Percentiles rank a stretch among this genome's conserved stretches.
Evolutionary conservation across 1,140 invertebrate species (phyloP).

Genomic region (Triops cancriformis): DNA sequence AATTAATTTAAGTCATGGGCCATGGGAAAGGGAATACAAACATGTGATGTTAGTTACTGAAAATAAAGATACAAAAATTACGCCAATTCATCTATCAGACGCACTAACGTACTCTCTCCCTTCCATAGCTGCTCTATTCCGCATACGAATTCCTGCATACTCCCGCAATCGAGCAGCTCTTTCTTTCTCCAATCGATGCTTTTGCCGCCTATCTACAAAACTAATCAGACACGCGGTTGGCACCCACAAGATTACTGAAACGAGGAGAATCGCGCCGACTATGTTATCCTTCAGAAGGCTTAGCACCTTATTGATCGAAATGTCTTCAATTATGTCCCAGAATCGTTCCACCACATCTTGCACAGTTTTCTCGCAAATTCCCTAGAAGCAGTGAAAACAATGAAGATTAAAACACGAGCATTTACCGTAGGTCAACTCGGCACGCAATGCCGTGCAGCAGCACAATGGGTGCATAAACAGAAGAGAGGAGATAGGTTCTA

Average conservation of each 20-base stretch:
- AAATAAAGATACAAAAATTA: not conserved
- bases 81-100: not conserved
- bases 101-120: not conserved
- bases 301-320: slow-evolving; percentile 86
- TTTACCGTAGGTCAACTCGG: no score
- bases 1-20: not conserved
- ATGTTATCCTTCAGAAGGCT: slow-evolving; percentile 79
- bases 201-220: slow-evolving; percentile 34
- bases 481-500: no score
- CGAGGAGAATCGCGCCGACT: slow-evolving; percentile 77
- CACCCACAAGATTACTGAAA: slow-evolving; percentile 85
- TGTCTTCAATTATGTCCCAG: slow-evolving; percentile 94
- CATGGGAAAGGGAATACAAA: not conserved
- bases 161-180: not conserved
- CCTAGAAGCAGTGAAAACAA: slow-evolving; percentile 47
- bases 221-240: slow-evolving; percentile 48
- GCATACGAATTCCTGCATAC: not conserved
- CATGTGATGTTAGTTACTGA: not conserved
- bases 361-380: slow-evolving; percentile 86
- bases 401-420: no score
- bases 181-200: not conserved
- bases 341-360: slow-evolving; percentile 90
- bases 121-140: not conserved
- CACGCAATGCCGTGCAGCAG: no score
- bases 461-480: no score